Evolutionary conservation across 2,797 vertebrate genomes (phyloP), one percentile per base, ranked within the genome.

Genomic region (Esox masquinongy): DNA sequence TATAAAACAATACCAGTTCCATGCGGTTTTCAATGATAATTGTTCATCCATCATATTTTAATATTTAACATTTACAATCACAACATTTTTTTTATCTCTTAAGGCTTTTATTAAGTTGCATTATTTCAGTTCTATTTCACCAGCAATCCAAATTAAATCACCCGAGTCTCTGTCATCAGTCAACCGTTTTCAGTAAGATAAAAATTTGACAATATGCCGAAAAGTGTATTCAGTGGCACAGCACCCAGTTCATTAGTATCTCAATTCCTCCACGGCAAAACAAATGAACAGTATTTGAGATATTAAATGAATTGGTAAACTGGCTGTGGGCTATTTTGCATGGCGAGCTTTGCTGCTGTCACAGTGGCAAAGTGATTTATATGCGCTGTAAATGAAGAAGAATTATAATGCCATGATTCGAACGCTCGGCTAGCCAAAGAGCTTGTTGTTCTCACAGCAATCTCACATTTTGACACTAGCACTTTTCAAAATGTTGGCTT

Each of bases 381-480:
- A 91, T 91, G 84, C 86, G 80, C 85, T 64, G 86, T 86, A 91
- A 91, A 92, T 92, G 89, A 92, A 91, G 87, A 90, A 82, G 85
- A 89, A 90, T 92, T 88, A 88, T 88, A 82, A 83, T 84, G 83
- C 82, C 83, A 86, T 87, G 78, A 89, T 88, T 90, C 80, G 68
- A 86, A 86, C 83, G 83, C 76, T 82, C 80, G 76, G 78, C 66
- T 79, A 75, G 43, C 72, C 72, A 79, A 83, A 85, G 78, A 86
- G 83, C 82, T 87, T 82, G 83, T 84, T 82, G 84, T 79, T 64
- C 80, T 88, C 78, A 79, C 78, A 88, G 86, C 84, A 74, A 68
- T 76, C 75, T 73, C 47, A 72, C 73, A 84, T 84, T 85, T 51
- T 78, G 74, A 81, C 31, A 76, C 67, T 70, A 80, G 61, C 78